Base-by-base conservation (phyloP, 2,113 vertebrate species). In the Phasianus colchicus region DNA sequence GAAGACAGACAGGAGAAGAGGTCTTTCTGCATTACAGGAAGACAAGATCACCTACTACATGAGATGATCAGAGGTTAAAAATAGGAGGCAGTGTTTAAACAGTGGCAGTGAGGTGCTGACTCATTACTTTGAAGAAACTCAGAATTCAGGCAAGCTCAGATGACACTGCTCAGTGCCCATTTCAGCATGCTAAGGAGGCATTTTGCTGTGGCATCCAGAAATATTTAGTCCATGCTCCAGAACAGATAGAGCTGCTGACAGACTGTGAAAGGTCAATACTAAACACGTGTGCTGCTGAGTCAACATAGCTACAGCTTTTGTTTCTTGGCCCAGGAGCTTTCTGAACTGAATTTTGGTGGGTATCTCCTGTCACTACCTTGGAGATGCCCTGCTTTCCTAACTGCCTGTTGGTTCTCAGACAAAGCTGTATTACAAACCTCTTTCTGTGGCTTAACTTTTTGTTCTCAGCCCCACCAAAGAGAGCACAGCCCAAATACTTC, bases 381-480 rank as follows among this genome's bases (percentile, higher is more conserved):
- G 16, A 21, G 45, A 66, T 70, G 84, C 36, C 29, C 17, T 4
- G 32, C 18, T 32, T 71, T 67, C 52, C 6, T 13, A 6, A 21
- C 17, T 90, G 25, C 14, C 10, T 72, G 55, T 71, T 50, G 27
- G 21, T 60, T 77, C 40, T 77, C 27, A 43, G 47, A 27, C 20
- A 74, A 73, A 89, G 25, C 61, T 54, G 43, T 72, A 5, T 21
- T 67, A n/a, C 24, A 60, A 48, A 25, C 4, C 55, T 29, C 16
- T 70, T 45, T 57, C 54, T 45, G 43, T 0, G 0, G 0, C 8
- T 65, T 36, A 42, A 34, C 29, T 74, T 32, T 9, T 58, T 16
- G 11, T 19, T 60, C 38, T 77, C 27, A 42, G 25, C 19, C 25
- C 13, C 55, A 42, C 43, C 5, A 42, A 24, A 65, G 27, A 2